Percentiles rank a stretch among this genome's conserved stretches.
Evolutionary conservation across 35 echinoderm and acorn worm species (phyloP).

Genomic region (Apostichopus parvimensis): DNA sequence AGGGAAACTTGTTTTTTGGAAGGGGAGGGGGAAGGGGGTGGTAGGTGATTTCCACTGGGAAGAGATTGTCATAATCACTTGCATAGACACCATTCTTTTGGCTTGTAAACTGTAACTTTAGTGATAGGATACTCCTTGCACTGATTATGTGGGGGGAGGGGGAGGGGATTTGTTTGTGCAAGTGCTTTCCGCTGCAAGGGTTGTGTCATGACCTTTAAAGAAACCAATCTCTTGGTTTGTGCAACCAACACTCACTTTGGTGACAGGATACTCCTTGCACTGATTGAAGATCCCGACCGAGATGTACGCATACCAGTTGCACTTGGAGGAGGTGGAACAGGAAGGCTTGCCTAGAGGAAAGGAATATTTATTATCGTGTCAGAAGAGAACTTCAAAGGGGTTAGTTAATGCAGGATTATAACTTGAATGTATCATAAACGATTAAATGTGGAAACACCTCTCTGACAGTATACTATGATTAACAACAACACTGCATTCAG

Average conservation of each 20-base stretch:
- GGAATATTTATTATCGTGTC: not conserved
- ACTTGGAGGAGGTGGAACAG: conserved; percentile 86
- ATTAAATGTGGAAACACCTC: too few relatives aligned
- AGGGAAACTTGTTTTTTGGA: conserved; percentile 18
- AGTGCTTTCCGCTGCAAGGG: too few relatives aligned
- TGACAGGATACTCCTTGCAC: conserved; percentile 69
- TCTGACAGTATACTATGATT: too few relatives aligned
- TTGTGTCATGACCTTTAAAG: too few relatives aligned
- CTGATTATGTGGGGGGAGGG: conserved; percentile 11
- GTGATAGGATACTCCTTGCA: conserved; percentile 63
- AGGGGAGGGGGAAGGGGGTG: too few relatives aligned
- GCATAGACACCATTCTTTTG: too few relatives aligned
- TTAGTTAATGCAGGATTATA: not conserved
- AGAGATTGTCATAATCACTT: too few relatives aligned
- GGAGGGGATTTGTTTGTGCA: too few relatives aligned
- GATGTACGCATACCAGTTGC: conserved; percentile 70
- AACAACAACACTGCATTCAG: too few relatives aligned
- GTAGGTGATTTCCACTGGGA: too few relatives aligned
- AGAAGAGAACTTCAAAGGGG: not conserved
- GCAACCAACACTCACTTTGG: conserved; percentile 38
- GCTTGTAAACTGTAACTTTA: conserved; percentile 27
- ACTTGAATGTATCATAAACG: not conserved
- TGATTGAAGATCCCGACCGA: conserved; percentile 85
- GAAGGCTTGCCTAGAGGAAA: conserved; percentile 71
- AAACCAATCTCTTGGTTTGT: too few relatives aligned